phyloP scores from a whole-genome alignment of 2,797 vertebrate species.

The Anableps anableps region DNA sequence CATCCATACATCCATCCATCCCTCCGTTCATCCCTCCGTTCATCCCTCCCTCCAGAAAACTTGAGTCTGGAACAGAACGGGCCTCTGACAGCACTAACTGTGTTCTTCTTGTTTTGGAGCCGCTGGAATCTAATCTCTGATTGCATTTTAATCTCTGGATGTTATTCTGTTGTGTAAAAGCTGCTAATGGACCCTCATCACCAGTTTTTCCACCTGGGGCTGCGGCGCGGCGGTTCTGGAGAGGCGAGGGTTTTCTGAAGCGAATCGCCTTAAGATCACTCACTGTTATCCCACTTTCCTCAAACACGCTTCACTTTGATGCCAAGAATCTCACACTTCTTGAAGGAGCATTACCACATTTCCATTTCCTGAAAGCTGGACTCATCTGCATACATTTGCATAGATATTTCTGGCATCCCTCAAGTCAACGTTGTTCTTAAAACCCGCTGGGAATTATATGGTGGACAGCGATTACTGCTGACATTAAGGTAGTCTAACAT shows the following conservation, averaged over 20 bases:
- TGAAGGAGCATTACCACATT: constrained; percentile 34
- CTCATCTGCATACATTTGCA: constrained; percentile 58
- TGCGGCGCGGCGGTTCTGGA: neutral
- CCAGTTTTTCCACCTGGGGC: too few relatives aligned
- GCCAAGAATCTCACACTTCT: constrained; percentile 7
- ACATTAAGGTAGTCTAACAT: constrained; percentile 34
- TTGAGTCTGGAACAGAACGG: neutral
- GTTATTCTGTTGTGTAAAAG: neutral
- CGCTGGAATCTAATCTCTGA: neutral
- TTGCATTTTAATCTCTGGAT: neutral
- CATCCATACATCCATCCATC: too few relatives aligned
- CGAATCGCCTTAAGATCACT: constrained; percentile 3
- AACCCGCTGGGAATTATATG: constrained; percentile 56
- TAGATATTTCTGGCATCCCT: constrained; percentile 50
- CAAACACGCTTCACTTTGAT: constrained; percentile 31
- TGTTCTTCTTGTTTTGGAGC: neutral
- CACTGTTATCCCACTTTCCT: neutral
- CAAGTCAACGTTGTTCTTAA: constrained; percentile 21
- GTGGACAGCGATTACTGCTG: constrained; percentile 35
- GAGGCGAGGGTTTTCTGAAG: neutral
- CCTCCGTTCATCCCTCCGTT: neutral
- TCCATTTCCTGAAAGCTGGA: constrained; percentile 5
- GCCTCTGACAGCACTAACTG: too few relatives aligned
- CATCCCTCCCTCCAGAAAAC: neutral
- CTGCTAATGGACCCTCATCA: too few relatives aligned